Conservation (phyloP, 64 coral and sea anemone genomes). For the Dendrophyllia cribrosa region DNA sequence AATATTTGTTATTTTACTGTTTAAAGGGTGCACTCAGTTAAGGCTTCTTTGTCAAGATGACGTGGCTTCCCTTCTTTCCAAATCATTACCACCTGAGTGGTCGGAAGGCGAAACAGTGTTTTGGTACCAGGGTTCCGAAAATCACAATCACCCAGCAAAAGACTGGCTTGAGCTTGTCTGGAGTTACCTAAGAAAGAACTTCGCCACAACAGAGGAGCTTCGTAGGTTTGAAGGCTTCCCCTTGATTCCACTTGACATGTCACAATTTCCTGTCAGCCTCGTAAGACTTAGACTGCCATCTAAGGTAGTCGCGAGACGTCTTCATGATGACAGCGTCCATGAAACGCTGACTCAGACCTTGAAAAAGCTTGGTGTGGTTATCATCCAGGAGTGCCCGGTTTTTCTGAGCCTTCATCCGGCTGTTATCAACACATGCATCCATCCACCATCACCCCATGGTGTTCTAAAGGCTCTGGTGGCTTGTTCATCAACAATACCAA, state of each 20-base stretch:
- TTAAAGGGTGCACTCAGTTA: constrained; percentile 54
- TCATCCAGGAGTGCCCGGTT: constrained; percentile 48
- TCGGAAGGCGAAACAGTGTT: not conserved
- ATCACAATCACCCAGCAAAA: not conserved
- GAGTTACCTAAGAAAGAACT: constrained; percentile 70
- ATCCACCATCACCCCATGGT: constrained; percentile 58
- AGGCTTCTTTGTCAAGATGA: constrained; percentile 4
- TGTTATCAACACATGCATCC: constrained; percentile 17
- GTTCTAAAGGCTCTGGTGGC: constrained; percentile 41
- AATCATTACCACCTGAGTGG: constrained; percentile 57
- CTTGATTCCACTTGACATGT: constrained; percentile 53
- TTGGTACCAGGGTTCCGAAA: constrained; percentile 48
- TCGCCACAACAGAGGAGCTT: constrained; percentile 17
- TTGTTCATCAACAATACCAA: not conserved
- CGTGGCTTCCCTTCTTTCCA: constrained; percentile 23
- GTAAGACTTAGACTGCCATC: constrained; percentile 54
- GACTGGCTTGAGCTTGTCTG: constrained; percentile 76
- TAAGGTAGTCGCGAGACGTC: constrained; percentile 30
- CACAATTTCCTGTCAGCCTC: constrained; percentile 13
- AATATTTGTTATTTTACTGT: not conserved
- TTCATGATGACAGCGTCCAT: constrained; percentile 46
- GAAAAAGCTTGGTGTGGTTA: constrained; percentile 40
- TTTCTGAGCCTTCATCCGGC: constrained; percentile 51
- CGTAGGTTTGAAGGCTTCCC: constrained; percentile 47
- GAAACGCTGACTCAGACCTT: constrained; percentile 28